Base-by-base conservation (phyloP, 2,888 invertebrate species). In the Peribatodes rhomboidaria region DNA sequence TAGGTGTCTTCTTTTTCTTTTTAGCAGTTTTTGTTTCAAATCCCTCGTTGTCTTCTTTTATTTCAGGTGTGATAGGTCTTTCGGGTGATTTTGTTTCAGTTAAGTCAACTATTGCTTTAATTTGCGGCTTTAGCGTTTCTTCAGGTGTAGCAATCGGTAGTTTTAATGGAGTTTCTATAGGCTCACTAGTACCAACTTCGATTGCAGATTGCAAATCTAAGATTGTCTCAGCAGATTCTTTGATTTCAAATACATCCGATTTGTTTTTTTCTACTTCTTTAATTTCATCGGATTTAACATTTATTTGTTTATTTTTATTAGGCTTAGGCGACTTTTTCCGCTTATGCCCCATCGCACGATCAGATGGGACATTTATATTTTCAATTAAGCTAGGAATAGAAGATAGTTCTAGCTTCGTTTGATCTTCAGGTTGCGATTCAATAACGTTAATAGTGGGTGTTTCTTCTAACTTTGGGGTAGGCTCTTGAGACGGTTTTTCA, bases 1-100 rank as follows among this genome's bases (percentile, higher is more conserved):
- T 80, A 0, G 78, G 80, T 0, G 77, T 76, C 49, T 86, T 86
- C 50, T 81, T 83, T 57, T 80, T 75, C 64, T 81, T 83, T 59
- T 84, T 85, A 27, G 71, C 69, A 11, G 70, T 33, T 72, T 78
- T 81, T 2, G 46, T 73, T 62, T 79, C 67, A 44, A 60, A 54
- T 46, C 64, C 73, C 71, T 52, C 69, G 59, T 77, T 74, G 27
- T 71, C 67, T 55, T 73, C 71, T 56, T 63, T 65, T 1, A 37
- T 54, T 31, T 71, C 62, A 14, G 54, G n/a, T 14, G 55, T 63
- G n/a, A 44, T 13, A n/a, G 47, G 62, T 54, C 68, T 31, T 46
- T 56, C 59, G 8, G 8, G 16, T 68, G 57, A 27, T 49, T 62
- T 8, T 61, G 27, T 10, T 56, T 53, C 33, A 39, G 14, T 16